Conservation (phyloP, 2,888 invertebrate genomes). For the Rhagium mordax region DNA sequence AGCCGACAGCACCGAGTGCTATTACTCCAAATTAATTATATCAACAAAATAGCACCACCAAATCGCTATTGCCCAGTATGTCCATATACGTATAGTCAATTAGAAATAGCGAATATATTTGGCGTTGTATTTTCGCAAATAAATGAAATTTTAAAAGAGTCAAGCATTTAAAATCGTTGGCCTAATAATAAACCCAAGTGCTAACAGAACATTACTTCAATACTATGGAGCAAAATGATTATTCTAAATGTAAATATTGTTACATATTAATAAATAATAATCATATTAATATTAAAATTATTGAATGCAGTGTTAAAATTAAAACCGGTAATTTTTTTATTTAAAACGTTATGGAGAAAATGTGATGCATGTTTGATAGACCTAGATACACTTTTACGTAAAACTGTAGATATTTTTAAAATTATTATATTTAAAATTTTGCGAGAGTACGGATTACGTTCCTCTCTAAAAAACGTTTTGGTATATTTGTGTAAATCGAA, state of each 20-base stretch:
- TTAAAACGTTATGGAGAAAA: constrained; percentile 55
- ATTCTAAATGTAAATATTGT: constrained; percentile 76
- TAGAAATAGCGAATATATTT: constrained; percentile 59
- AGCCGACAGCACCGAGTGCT: not conserved
- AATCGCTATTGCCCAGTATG: constrained; percentile 50
- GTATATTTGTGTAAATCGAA: constrained; percentile 62
- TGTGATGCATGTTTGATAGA: constrained; percentile 63
- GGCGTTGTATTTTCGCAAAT: constrained; percentile 56
- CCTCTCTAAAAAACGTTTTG: constrained; percentile 66
- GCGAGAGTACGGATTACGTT: constrained; percentile 70
- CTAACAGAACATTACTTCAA: constrained; percentile 57
- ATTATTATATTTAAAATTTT: constrained; percentile 65
- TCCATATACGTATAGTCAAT: constrained; percentile 63
- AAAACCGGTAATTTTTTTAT: constrained; percentile 40
- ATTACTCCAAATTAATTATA: not conserved
- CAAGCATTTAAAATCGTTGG: constrained; percentile 50
- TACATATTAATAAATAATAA: constrained; percentile 68
- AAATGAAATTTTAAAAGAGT: constrained; percentile 21
- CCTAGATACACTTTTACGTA: constrained; percentile 60
- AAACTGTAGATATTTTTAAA: constrained; percentile 65
- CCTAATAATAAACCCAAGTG: constrained; percentile 58
- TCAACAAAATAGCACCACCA: constrained; percentile 21
- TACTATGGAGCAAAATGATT: constrained; percentile 63
- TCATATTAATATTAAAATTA: constrained; percentile 60
- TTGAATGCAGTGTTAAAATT: constrained; percentile 57